These are phyloP conservation scores for Caretta caretta DNA, from an alignment of 2,113 vertebrate genomes.

Conservation along the genomic window DNA sequence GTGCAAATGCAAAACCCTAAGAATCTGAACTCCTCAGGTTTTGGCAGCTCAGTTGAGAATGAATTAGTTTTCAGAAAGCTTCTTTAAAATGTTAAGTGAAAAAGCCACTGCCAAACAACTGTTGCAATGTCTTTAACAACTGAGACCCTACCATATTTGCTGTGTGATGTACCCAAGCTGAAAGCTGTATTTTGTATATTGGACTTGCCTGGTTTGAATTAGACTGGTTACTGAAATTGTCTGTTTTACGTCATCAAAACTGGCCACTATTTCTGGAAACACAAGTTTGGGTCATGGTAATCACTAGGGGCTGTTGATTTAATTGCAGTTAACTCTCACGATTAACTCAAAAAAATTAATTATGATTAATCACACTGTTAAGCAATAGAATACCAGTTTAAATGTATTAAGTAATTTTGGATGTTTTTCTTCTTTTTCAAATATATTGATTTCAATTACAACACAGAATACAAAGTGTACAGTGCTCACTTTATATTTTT, in stretches of 20 bases:
- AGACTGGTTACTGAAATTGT: neutral
- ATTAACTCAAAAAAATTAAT: too few species aligned
- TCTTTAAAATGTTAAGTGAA: neutral
- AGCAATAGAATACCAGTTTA: too few species aligned
- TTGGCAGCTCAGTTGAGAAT: rapidly evolving
- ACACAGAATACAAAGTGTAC: too few species aligned
- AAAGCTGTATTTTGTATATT: neutral
- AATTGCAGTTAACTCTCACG: too few species aligned
- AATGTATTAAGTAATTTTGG: too few species aligned
- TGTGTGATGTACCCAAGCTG: neutral
- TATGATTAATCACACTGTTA: too few species aligned
- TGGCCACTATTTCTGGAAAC: neutral
- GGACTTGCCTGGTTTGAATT: neutral
- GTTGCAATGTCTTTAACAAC: rapidly evolving
- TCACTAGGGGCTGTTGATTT: too few species aligned
- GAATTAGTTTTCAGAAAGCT: neutral
- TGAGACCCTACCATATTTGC: neutral
- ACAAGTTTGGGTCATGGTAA: neutral
- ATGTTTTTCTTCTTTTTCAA: too few species aligned
- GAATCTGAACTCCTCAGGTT: neutral
- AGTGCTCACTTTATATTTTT: too few species aligned
- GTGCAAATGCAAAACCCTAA: neutral
- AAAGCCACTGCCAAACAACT: neutral
- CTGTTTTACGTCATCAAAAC: neutral
- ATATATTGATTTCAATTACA: too few species aligned